Conservation (phyloP, 92 coral and sea anemone species). For the Epizoanthus stellaris region DNA sequence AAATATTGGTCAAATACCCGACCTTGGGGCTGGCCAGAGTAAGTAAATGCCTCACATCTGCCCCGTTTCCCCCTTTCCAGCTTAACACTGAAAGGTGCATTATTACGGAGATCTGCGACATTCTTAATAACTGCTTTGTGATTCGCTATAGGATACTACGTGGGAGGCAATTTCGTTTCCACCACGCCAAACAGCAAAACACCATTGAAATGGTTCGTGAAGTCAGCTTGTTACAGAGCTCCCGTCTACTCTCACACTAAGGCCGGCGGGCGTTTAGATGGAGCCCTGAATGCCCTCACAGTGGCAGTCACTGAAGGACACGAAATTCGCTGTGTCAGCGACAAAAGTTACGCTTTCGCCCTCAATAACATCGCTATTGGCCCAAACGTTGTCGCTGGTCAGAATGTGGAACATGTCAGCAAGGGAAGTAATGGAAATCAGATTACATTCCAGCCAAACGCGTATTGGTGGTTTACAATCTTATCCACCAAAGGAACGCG, state of each 20-base stretch:
- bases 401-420: constrained; percentile 80
- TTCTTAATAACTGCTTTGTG: not conserved
- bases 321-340: constrained; percentile 77
- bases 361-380: constrained; percentile 67
- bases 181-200: constrained; percentile 41
- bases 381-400: constrained; percentile 1
- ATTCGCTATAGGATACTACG: constrained; percentile 64
- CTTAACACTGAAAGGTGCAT: too few relatives aligned
- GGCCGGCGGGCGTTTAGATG: constrained; percentile 58
- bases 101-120: too few relatives aligned
- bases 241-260: constrained; percentile 65
- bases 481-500: constrained; percentile 76
- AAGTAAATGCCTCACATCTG: too few relatives aligned
- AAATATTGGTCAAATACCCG: too few relatives aligned
- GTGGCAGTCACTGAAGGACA: constrained; percentile 61
- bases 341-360: constrained; percentile 45
- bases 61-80: too few relatives aligned
- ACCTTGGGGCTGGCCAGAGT: too few relatives aligned
- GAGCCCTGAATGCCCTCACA: constrained; percentile 55
- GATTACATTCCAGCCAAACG: constrained; percentile 61
- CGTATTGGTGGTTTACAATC: constrained; percentile 80
- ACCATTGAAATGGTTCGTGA: constrained; percentile 71
- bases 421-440: not conserved
- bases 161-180: constrained; percentile 65
- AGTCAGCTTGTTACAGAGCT: constrained; percentile 40